Evolutionary conservation across 2,888 invertebrate genomes (phyloP).

Genomic region (Peribatodes rhomboidaria): DNA sequence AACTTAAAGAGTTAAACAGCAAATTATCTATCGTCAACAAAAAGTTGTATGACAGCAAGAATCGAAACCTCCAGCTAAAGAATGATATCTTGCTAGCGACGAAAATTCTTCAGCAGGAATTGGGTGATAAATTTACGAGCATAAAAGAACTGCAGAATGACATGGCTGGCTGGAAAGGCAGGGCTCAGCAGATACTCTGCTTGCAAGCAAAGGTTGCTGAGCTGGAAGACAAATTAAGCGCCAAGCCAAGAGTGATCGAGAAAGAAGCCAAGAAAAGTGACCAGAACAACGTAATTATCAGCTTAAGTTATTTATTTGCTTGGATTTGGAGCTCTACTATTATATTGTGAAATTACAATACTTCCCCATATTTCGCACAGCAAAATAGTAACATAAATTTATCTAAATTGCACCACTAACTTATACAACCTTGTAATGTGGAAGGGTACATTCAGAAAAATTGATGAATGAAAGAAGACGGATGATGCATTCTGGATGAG

Average conservation of each 20-base stretch:
- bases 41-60: conserved; percentile 90
- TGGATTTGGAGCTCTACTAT: conserved; percentile 21
- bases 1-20: conserved; percentile 87
- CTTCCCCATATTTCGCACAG: not conserved
- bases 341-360: not conserved
- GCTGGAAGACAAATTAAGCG: conserved; percentile 87
- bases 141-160: conserved; percentile 87
- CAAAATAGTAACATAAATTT: no score
- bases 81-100: conserved; percentile 91
- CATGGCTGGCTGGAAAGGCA: conserved; percentile 90
- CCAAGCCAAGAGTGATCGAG: conserved; percentile 64
- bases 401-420: no score
- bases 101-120: conserved; percentile 91
- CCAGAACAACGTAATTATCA: conserved; percentile 63
- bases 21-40: conserved; percentile 86
- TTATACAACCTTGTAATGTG: no score
- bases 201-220: conserved; percentile 90
- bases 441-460: not conserved
- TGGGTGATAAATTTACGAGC: conserved; percentile 90
- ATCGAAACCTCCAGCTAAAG: conserved; percentile 89
- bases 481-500: not conserved
- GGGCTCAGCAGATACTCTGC: conserved; percentile 91
- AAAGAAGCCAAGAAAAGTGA: conserved; percentile 65
- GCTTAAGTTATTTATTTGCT: conserved; percentile 15
- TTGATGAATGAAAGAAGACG: conserved; percentile 13